Base-by-base conservation (phyloP, 2,888 invertebrate species). In the Boloria selene region DNA sequence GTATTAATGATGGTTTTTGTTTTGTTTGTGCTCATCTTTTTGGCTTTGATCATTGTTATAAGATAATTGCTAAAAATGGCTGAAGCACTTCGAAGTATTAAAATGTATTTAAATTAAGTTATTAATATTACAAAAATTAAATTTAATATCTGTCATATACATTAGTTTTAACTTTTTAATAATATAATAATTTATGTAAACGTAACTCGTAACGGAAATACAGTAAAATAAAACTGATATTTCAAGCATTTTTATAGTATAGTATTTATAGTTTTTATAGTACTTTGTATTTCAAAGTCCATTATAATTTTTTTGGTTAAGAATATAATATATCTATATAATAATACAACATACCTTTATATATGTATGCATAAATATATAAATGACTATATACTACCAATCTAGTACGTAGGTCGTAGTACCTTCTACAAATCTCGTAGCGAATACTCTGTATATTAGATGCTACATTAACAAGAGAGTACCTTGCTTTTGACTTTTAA, bases 1-100 rank as follows among this genome's bases (percentile, higher is more conserved):
- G 80, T 81, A 84, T 84, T 87, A 86, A 88, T 84, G 86, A 87
- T 59, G 84, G 88, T 83, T 84, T 81, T 74, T 71, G 77, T 79
- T 81, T 80, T 81, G 79, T 81, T 73, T 74, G 69, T 65, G 69
- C 68, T 70, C 68, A 79, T 79, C 78, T 78, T 65, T 66, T 54
- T 52, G 65, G 65, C 71, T 75, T 74, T 75, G 75, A 75, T 75
- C 73, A 75, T 74, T 72, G 69, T 70, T 66, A 70, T 67, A 67
- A 62, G 64, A 69, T 68, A 67, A 72, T 73, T 72, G 63, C 17
- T 49, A 50, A 59, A 70, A 51, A 64, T 69, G 55, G 56, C 65
- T 67, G 65, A 50, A 45, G 52, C 52, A 59, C 52, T 64, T 68
- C 50, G 61, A n/a, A 55, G n/a, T 47, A 69, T 67, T 67, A 67